Conservation (phyloP, 2,113 vertebrate species). For the Vimba vimba region DNA sequence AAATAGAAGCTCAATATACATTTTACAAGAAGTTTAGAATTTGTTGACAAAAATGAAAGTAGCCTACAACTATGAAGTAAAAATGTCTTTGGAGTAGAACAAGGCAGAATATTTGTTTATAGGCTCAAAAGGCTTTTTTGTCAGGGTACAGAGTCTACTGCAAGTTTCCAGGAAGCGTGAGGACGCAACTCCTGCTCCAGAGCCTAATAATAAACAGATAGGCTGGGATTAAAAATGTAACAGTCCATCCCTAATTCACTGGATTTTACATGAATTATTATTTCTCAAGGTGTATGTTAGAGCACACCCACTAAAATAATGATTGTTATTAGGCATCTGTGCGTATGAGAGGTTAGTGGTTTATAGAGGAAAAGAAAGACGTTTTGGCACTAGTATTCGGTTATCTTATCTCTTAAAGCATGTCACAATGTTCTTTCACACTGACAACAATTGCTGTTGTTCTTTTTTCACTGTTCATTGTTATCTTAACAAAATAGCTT, state of each 20-base stretch:
- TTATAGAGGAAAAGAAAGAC: too few relatives aligned
- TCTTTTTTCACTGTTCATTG: too few relatives aligned
- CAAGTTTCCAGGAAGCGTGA: background rate
- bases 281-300: background rate
- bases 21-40: background rate
- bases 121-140: background rate
- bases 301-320: background rate
- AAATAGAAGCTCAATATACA: background rate
- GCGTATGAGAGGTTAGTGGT: too few relatives aligned
- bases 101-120: background rate
- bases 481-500: too few relatives aligned
- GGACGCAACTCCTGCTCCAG: background rate
- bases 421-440: too few relatives aligned
- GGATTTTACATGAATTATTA: background rate
- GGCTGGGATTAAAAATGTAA: background rate
- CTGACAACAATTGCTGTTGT: too few relatives aligned
- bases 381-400: background rate
- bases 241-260: background rate
- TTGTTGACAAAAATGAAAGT: too few relatives aligned
- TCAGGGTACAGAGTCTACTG: background rate
- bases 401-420: background rate
- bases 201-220: background rate
- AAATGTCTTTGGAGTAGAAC: background rate
- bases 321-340: background rate
- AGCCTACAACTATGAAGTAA: too few relatives aligned